Base-by-base conservation (phyloP, 2,113 vertebrate genomes). In the Diphyllodes magnificus region DNA sequence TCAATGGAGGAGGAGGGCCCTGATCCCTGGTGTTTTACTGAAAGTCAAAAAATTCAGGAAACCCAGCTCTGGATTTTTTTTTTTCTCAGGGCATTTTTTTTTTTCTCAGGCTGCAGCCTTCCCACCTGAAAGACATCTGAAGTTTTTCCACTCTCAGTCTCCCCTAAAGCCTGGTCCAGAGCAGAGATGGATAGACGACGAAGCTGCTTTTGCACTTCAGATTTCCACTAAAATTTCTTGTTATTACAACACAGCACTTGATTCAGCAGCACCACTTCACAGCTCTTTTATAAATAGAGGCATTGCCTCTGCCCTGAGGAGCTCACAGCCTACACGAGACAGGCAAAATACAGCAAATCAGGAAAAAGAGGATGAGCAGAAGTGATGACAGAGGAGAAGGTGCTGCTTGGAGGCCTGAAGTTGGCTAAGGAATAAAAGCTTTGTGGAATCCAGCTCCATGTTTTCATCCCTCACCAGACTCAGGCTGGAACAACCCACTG, bases 171-270 rank as follows among this genome's bases (percentile, higher is more conserved):
- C 42, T 0, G 2, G 30, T 72, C 40, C 72, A 71, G 76, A 73
- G 56, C 0, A 0, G 91, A 91, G 51, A 40, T 82, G 78, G 49
- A 39, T 87, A 56, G 37, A 56, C 11, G 51, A 82, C 73, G 65
- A 95, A 92, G 72, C 65, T 72, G 57, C 65, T 89, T 89, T 84
- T 82, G 91, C 83, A 82, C 73, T 89, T 89, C 51, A 42, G 31
- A 47, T 86, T 93, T 86, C 83, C 71, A 31, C 61, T 56, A 33
- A 71, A 66, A 90, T 49, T 47, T 56, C 64, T 79, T 60, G 25
- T 79, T 86, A 56, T 69, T 86, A 75, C 60, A 81, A 86, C 70
- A 84, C 84, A 68, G 40, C 49, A 17, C 80, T 96, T 23, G 72
- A 71, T 78, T 81, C 83, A 91, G 88, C 92, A 86, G 77, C 89